phyloP scores from a whole-genome alignment of 1,140 invertebrate species.

The Diachasma alloeum region DNA sequence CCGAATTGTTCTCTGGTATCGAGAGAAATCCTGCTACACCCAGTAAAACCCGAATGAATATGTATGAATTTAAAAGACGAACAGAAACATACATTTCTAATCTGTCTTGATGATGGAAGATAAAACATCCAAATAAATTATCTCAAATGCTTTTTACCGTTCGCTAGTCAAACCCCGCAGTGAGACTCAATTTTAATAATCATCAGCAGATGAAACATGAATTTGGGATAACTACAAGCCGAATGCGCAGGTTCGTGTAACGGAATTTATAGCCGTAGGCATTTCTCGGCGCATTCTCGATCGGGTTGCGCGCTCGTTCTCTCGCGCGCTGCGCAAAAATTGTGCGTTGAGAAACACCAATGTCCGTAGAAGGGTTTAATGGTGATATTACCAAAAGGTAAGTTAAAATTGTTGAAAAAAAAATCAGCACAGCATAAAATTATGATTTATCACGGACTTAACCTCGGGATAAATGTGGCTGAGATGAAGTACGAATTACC shows the following conservation, averaged over 20 bases:
- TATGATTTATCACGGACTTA: neutral
- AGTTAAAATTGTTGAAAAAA: neutral
- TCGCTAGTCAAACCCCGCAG: neutral
- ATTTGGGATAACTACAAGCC: neutral
- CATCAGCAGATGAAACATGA: neutral
- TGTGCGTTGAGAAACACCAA: neutral
- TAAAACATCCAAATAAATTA: neutral
- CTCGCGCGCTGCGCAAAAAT: neutral
- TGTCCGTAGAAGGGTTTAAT: neutral
- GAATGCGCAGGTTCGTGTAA: conserved; percentile 42
- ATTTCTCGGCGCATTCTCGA: conserved; percentile 21
- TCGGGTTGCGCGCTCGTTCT: conserved; percentile 29
- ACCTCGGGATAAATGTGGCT: neutral
- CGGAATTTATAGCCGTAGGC: conserved; percentile 54
- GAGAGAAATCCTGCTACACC: neutral
- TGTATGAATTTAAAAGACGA: neutral
- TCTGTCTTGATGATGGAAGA: neutral
- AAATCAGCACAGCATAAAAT: neutral
- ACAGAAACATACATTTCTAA: neutral
- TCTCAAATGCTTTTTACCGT: neutral
- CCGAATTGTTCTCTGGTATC: neutral
- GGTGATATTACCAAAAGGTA: neutral
- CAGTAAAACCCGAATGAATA: neutral
- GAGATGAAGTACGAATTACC: neutral
- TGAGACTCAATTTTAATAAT: neutral